Base-by-base conservation (phyloP, 2,888 invertebrate genomes). In the Stegana nigrithorax region DNA sequence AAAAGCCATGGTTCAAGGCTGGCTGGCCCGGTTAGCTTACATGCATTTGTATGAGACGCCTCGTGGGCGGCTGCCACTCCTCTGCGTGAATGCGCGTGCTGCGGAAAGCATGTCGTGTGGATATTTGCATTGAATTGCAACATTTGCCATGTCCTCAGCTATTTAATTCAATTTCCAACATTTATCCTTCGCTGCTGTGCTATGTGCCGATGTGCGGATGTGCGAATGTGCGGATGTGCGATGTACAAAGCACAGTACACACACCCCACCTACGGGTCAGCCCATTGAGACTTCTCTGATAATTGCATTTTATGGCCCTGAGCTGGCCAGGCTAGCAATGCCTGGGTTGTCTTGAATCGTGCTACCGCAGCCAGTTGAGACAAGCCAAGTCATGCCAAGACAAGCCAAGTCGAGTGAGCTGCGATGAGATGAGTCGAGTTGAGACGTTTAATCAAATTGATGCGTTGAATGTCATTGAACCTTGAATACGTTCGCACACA, bases 381-480 rank as follows among this genome's bases (percentile, higher is more conserved):
- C 64, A 62, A 53, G 65, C 32, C 25, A 39, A 23, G 27, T 57
- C 62, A 62, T n/a, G n/a, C n/a, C n/a, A n/a, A n/a, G n/a, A n/a
- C n/a, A n/a, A n/a, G n/a, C n/a, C n/a, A n/a, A n/a, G n/a, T n/a
- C n/a, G n/a, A n/a, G n/a, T n/a, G n/a, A n/a, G n/a, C n/a, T n/a
- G n/a, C n/a, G n/a, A n/a, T n/a, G n/a, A n/a, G n/a, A n/a, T n/a
- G n/a, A n/a, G n/a, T n/a, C n/a, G n/a, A n/a, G 66, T 63, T 29
- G 57, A 26, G 68, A 60, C 72, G 74, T 74, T 78, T 75, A 78
- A 75, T 75, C 75, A 75, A 75, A 75, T 75, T 75, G 78, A 73
- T 69, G 71, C 70, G 67, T 56, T 56, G 73, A 74, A 73, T 75
- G 75, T 75, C 78, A 78, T 57, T 78, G 75, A 75, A 75, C 75